Conservation (phyloP, 2,797 vertebrate species). For the Glossophaga mutica region DNA sequence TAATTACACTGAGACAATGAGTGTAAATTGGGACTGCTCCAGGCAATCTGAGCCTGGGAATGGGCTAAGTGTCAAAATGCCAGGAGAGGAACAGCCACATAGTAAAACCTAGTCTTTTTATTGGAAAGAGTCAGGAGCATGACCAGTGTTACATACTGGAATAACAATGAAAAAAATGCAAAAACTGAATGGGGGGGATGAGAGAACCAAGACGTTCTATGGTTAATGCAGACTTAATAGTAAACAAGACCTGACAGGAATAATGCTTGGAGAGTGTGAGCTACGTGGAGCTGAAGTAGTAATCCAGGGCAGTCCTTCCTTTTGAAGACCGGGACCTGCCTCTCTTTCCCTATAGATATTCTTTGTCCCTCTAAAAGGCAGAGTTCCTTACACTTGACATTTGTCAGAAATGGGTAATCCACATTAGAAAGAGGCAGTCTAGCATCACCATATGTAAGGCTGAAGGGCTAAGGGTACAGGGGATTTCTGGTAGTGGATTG, state of each 20-base stretch:
- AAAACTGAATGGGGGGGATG: neutral
- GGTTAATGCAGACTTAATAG: neutral
- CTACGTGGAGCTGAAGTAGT: neutral
- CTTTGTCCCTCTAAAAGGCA: neutral
- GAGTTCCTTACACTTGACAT: neutral
- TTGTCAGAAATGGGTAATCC: neutral
- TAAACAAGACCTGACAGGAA: neutral
- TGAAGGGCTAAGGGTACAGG: neutral
- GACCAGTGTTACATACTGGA: neutral
- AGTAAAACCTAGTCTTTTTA: neutral
- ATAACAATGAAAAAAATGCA: neutral
- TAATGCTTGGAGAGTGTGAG: neutral
- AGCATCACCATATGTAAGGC: neutral
- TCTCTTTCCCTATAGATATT: neutral
- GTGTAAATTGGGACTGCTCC: slow-evolving; percentile 33
- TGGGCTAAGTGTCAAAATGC: slow-evolving; percentile 13
- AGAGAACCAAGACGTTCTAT: neutral
- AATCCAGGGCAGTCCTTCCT: neutral
- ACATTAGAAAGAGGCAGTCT: neutral
- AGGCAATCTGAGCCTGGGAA: neutral
- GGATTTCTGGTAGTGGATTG: neutral
- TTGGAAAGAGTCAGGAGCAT: neutral
- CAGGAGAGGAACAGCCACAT: neutral
- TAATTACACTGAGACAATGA: slow-evolving; percentile 28
- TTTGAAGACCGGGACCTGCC: neutral